Conservation (phyloP, 2,797 vertebrate genomes). For the Hemitrygon akajei region DNA sequence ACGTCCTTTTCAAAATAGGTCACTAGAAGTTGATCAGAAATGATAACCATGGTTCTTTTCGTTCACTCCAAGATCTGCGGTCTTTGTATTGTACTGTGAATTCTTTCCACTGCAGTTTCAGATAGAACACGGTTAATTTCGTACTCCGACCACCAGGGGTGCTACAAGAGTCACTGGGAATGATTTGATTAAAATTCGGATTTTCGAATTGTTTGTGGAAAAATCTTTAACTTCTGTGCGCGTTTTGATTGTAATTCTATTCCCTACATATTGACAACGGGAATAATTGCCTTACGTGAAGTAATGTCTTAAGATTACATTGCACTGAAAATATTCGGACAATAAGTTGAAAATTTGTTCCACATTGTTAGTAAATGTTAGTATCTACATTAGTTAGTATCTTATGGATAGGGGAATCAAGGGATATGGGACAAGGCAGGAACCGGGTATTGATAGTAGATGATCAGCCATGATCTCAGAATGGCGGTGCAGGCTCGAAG, state of each 20-base stretch:
- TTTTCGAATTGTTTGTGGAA: not conserved
- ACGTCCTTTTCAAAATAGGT: not conserved
- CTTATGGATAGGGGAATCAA: too few relatives aligned
- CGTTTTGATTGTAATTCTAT: not conserved
- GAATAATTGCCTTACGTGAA: not conserved
- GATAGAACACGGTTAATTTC: not conserved
- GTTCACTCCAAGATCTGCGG: not conserved
- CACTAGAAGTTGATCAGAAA: not conserved
- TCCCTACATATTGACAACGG: not conserved
- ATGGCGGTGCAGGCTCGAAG: too few relatives aligned
- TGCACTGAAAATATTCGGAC: constrained; percentile 11
- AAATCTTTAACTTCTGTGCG: not conserved
- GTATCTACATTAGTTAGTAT: too few relatives aligned
- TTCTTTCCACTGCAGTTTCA: too few relatives aligned
- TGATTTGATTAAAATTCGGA: not conserved
- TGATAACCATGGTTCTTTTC: not conserved
- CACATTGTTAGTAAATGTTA: not conserved
- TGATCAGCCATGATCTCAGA: too few relatives aligned
- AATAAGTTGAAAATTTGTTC: not conserved
- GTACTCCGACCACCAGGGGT: not conserved
- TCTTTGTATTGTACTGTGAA: not conserved
- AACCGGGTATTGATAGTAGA: too few relatives aligned
- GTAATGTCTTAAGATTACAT: not conserved
- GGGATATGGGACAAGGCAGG: too few relatives aligned
- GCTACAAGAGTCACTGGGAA: not conserved